These are phyloP conservation scores for Drosophila siamana DNA, from an alignment of 2,888 invertebrate species.

Conservation along the genomic window DNA sequence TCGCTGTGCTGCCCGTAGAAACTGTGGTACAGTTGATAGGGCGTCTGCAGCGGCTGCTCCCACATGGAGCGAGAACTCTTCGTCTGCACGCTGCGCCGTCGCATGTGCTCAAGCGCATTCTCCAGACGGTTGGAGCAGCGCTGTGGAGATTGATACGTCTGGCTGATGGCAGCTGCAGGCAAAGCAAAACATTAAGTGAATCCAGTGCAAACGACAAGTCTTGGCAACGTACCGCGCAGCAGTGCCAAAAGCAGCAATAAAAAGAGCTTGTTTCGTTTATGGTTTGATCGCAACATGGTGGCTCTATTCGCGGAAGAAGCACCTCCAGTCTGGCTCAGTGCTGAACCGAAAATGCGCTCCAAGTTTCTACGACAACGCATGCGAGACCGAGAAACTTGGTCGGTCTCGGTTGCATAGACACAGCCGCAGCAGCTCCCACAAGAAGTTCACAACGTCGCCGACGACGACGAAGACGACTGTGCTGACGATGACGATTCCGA, in stretches of 20 bases:
- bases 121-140: constrained; percentile 89
- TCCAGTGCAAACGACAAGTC: background rate
- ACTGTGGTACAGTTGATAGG: constrained; percentile 83
- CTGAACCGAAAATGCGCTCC: constrained; percentile 67
- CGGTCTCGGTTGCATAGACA: constrained; percentile 78
- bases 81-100: constrained; percentile 79
- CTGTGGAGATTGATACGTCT: constrained; percentile 85
- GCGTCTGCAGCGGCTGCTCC: constrained; percentile 76
- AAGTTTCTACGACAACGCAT: constrained; percentile 50
- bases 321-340: constrained; percentile 64
- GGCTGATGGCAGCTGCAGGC: constrained; percentile 50
- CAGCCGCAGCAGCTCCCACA: constrained; percentile 50
- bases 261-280: constrained; percentile 4
- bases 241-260: constrained; percentile 39
- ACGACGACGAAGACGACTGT: constrained; percentile 39
- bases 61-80: constrained; percentile 77
- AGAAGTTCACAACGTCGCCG: constrained; percentile 35
- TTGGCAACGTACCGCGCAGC: constrained; percentile 49
- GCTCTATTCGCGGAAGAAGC: constrained; percentile 21
- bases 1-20: constrained; percentile 80
- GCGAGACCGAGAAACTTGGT: constrained; percentile 68
- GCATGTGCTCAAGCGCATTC: constrained; percentile 89
- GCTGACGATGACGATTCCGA: constrained; percentile 35
- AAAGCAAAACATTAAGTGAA: background rate
- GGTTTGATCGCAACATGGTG: constrained; percentile 46